phyloP scores from a whole-genome alignment of 2,797 vertebrate genomes.

The Poecile montanus region DNA sequence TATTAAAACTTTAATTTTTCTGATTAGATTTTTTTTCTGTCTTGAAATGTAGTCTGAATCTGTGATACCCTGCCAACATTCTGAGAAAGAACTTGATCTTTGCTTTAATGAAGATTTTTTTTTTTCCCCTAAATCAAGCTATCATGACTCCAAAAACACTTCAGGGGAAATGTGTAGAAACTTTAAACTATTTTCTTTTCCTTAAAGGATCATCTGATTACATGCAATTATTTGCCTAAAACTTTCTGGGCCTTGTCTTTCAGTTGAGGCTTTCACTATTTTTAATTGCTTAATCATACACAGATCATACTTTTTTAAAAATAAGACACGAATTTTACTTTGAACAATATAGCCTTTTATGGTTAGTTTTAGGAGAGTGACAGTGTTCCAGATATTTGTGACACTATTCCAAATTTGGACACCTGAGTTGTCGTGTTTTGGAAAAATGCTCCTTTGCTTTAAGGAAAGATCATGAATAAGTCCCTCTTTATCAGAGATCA shows the following conservation, averaged over 20 bases:
- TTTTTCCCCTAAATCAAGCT: background rate
- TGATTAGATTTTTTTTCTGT: background rate
- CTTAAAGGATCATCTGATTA: background rate
- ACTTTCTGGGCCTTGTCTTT: background rate
- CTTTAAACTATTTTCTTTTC: background rate
- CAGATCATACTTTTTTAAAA: background rate
- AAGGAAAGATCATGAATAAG: background rate
- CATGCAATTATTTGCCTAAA: background rate
- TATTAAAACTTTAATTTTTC: background rate
- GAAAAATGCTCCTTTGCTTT: conserved; percentile 9
- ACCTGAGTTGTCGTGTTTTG: conserved; percentile 32
- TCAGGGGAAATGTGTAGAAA: background rate
- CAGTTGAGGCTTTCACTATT: background rate
- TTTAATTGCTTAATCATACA: background rate
- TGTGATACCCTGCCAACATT: background rate
- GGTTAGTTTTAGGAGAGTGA: background rate
- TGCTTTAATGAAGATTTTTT: background rate
- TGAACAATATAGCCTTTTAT: background rate
- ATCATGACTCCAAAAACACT: background rate
- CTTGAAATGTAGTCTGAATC: background rate
- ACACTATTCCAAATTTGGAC: conserved; percentile 36
- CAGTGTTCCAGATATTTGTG: background rate
- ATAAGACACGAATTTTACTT: background rate
- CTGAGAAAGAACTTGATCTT: background rate
- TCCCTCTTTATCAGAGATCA: background rate